phyloP scores from a whole-genome alignment of 2,888 invertebrate species.

The Eupithecia inturbata region DNA sequence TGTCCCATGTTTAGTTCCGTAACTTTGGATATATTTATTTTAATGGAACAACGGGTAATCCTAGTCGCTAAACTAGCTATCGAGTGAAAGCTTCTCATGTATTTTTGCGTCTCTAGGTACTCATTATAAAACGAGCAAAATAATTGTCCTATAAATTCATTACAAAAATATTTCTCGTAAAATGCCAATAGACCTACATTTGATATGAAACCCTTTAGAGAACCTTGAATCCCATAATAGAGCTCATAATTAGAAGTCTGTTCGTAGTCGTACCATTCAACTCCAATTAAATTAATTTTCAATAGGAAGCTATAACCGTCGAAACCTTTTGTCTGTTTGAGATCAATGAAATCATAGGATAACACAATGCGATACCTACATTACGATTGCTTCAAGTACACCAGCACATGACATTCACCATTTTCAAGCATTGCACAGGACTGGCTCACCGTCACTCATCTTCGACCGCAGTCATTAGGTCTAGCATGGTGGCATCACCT shows the following conservation, averaged over 20 bases:
- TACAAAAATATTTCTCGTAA: conserved; percentile 6
- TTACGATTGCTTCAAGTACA: conserved; percentile 61
- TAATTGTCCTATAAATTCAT: conserved; percentile 1
- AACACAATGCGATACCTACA: conserved; percentile 41
- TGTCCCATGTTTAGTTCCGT: conserved; percentile 72
- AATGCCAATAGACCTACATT: conserved; percentile 43
- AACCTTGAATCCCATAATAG: conserved; percentile 48
- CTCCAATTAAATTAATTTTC: conserved; percentile 44
- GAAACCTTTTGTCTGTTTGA: conserved; percentile 41
- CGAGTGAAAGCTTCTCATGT: conserved; percentile 71
- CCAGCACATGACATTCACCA: conserved; percentile 77
- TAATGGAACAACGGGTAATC: conserved; percentile 63
- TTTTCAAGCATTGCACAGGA: conserved; percentile 80
- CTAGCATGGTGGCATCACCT: conserved; percentile 81
- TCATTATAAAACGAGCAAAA: conserved; percentile 39
- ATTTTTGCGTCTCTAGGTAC: conserved; percentile 65
- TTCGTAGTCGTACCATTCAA: conserved; percentile 34
- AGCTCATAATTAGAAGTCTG: conserved; percentile 39
- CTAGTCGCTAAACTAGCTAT: conserved; percentile 59
- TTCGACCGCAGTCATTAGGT: conserved; percentile 76
- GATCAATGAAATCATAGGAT: conserved; percentile 43
- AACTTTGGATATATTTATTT: conserved; percentile 42
- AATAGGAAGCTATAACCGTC: conserved; percentile 44
- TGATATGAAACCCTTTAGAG: conserved; percentile 47
- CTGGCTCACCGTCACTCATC: conserved; percentile 72